Base-by-base conservation (phyloP, 2,888 invertebrate genomes). In the Belgica antarctica region DNA sequence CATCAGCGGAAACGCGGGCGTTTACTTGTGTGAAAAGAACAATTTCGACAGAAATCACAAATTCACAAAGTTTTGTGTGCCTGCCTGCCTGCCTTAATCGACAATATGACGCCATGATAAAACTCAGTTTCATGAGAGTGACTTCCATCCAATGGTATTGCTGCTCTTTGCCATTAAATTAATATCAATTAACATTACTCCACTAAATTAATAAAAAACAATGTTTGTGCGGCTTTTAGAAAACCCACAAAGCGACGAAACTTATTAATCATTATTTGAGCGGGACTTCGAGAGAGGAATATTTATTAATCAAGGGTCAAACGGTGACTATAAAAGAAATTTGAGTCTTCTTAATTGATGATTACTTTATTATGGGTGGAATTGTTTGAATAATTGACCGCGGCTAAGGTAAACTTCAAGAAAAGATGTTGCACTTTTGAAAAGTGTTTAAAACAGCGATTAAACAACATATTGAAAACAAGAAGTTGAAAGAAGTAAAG, bases 1-100 rank as follows among this genome's bases (percentile, higher is more conserved):
- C 70, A 70, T n/a, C 17, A 70, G 70, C 61, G 61, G 61, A 61
- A 70, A 70, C 61, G 70, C 70, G 70, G 70, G 70, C 41, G 59
- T 61, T 59, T 5, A 27, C 22, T 59, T 59, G 59, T 59, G 22
- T 62, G 31, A 62, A 62, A 15, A 31, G 34, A 34, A 22, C 34
- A 62, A 31, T 62, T n/a, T 59, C 27, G 27, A 19, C n/a, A 25
- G 25, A 59, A 27, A 27, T 59, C 27, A 28, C 22, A 68, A n/a
- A 57, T 25, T 57, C 52, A 68, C 59, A 27, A 59, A 8, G 25
- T n/a, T 27, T 52, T 4, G 52, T 17, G 52, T 52, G n/a, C n/a
- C n/a, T n/a, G n/a, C n/a, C n/a, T n/a, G n/a, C n/a, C 52, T 52
- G 15, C 24, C 28, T 57, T 17, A 61, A 68, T 57, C 28, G 34